These are phyloP conservation scores for Euglossa dilemma DNA, from an alignment of 1,140 invertebrate genomes.

Conservation along the genomic window DNA sequence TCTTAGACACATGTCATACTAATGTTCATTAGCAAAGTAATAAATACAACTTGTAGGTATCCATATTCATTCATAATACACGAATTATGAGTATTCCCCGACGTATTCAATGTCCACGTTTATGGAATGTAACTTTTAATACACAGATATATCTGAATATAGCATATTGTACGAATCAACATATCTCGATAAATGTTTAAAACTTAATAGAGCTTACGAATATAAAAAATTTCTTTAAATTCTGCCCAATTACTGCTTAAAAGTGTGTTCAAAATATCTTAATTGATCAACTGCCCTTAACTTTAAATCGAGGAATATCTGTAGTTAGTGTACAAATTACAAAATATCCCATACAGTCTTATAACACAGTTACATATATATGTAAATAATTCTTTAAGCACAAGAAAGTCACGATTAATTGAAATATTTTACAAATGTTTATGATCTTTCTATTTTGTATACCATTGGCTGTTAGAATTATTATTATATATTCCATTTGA, in stretches of 20 bases:
- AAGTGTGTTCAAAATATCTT: neutral
- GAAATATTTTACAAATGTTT: slow-evolving; percentile 6
- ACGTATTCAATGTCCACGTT: neutral
- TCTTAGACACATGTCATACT: slow-evolving; percentile 16
- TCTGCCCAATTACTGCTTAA: neutral
- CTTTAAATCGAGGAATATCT: neutral
- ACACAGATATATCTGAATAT: slow-evolving; percentile 5
- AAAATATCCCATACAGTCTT: neutral
- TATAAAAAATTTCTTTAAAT: neutral
- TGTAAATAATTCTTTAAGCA: slow-evolving; percentile 2
- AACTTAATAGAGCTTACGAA: neutral
- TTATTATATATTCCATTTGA: slow-evolving; percentile 9
- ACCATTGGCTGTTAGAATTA: neutral
- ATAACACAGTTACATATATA: neutral
- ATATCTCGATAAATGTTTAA: neutral
- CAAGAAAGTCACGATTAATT: neutral
- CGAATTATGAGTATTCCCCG: slow-evolving; percentile 1
- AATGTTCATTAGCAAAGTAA: slow-evolving; percentile 17
- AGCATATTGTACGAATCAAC: neutral
- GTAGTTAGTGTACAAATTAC: neutral
- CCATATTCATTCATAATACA: neutral
- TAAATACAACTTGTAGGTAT: neutral
- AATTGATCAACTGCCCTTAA: neutral
- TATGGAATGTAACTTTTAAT: neutral
- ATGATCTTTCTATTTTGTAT: neutral